A percentile compares a stretch with the other conserved stretches of the same genome.
phyloP scores from a whole-genome alignment of 2,797 vertebrate species.

The Pangasius larnaudii region DNA sequence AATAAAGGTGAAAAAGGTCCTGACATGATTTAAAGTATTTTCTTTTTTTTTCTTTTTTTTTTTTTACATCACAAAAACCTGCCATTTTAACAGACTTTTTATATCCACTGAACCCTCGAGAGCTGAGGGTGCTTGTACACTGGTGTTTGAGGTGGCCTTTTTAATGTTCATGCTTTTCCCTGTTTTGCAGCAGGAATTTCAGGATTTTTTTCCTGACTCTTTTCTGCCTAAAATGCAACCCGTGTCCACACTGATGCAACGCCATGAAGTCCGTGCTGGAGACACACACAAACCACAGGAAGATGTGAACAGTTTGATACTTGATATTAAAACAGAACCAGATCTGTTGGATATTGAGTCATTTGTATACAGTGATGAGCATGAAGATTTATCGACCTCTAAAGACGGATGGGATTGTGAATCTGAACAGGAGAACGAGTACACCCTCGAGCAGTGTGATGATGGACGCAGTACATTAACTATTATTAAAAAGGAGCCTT shows the following conservation, averaged over 20 bases:
- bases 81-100: neutral
- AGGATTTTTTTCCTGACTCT: neutral
- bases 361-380: neutral
- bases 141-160: neutral
- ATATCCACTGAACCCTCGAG: neutral
- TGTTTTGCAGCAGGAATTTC: constrained; percentile 15
- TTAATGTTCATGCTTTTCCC: neutral
- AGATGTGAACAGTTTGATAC: neutral
- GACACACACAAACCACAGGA: neutral
- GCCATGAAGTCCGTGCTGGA: neutral
- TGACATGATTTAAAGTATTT: too few species aligned
- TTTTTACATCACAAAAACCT: neutral
- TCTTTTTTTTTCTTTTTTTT: too few species aligned
- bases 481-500: constrained; percentile 2
- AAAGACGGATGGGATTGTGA: neutral
- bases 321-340: constrained; percentile 29
- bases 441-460: neutral
- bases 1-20: too few species aligned
- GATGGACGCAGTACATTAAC: neutral
- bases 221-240: neutral
- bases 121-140: neutral
- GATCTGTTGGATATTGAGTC: constrained; percentile 3
- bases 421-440: neutral
- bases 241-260: neutral
- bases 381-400: neutral